These are phyloP conservation scores for Xenopus laevis DNA, from an alignment of 2,113 vertebrate species.

Conservation along the genomic window DNA sequence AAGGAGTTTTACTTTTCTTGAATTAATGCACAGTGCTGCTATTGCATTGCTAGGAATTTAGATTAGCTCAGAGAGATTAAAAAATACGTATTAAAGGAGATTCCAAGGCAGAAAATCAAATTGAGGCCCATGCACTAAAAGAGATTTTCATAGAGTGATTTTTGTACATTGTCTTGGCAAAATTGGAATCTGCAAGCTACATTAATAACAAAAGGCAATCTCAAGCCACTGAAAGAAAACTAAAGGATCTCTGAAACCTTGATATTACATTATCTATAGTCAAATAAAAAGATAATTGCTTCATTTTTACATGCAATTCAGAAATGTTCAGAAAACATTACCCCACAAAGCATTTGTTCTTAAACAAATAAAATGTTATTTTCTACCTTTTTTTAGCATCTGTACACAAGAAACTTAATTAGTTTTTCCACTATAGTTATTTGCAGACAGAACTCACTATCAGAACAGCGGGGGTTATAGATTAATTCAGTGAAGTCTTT, in stretches of 20 bases:
- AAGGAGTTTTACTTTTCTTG: too few species aligned
- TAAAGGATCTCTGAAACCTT: constrained; percentile 11
- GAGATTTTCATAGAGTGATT: not conserved
- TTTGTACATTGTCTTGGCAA: not conserved
- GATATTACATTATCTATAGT: constrained; percentile 20
- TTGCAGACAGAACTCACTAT: constrained; percentile 45
- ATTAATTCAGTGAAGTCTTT: constrained; percentile 51
- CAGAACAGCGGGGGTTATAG: constrained; percentile 51
- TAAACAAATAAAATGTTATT: not conserved
- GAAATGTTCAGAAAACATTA: constrained; percentile 12
- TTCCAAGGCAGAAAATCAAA: not conserved
- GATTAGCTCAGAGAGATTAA: too few species aligned
- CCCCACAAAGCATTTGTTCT: not conserved
- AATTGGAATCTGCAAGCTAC: not conserved
- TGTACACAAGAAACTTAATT: constrained; percentile 43
- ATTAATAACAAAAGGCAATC: constrained; percentile 24
- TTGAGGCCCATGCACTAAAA: not conserved
- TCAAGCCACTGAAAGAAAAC: constrained; percentile 17
- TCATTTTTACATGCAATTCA: constrained; percentile 5
- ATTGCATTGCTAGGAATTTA: too few species aligned
- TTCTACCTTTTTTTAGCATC: constrained; percentile 11
- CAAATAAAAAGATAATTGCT: constrained; percentile 11
- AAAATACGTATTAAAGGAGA: not conserved
- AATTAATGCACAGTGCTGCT: too few species aligned
- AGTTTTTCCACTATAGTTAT: constrained; percentile 15